Base-by-base conservation (phyloP, 2,113 vertebrate species). In the Ptilorrhoa leucosticta region DNA sequence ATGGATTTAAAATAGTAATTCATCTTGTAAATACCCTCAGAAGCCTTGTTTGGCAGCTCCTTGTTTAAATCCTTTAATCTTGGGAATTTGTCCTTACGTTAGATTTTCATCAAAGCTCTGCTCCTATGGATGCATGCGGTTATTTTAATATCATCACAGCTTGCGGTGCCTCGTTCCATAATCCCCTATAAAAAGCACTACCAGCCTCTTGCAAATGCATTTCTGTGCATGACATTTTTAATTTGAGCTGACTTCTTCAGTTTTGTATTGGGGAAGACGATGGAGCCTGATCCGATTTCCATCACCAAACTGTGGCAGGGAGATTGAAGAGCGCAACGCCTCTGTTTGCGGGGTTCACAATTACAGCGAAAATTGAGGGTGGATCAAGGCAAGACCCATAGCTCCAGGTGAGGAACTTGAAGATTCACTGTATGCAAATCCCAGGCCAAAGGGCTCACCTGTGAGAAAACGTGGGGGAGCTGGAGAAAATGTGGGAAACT, bases 11-110 rank as follows among this genome's bases (percentile, higher is more conserved):
- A 78, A 51, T 39, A 77, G 47, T 51, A 39, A 70, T 94, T 87
- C 1, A 26, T 95, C 78, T 90, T 91, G 40, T 57, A 76, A 78
- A 83, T 87, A 50, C 47, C 11, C 60, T 39, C 31, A 33, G 21
- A 69, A 40, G n/a, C n/a, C 27, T 63, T 76, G 37, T 89, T 87
- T 91, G 84, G 44, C 40, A 79, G 65, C 37, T 79, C 35, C 50
- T 79, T 60, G 33, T 82, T 93, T 71, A 90, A 86, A 73, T 83
- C 57, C 48, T 65, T 93, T 65, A 68, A 76, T 83, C 53, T 85
- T n/a, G 20, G 42, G 70, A 68, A 56, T 80, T 94, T 83, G 20
- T 79, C 75, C 58, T 83, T 68, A 47, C 2, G 1, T 68, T 61
- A 39, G 11, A 18, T 60, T 87, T 87, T 69, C 70, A 79, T 72